These are phyloP conservation scores for Wasmannia auropunctata DNA, from an alignment of 1,140 invertebrate genomes.

Conservation along the genomic window DNA sequence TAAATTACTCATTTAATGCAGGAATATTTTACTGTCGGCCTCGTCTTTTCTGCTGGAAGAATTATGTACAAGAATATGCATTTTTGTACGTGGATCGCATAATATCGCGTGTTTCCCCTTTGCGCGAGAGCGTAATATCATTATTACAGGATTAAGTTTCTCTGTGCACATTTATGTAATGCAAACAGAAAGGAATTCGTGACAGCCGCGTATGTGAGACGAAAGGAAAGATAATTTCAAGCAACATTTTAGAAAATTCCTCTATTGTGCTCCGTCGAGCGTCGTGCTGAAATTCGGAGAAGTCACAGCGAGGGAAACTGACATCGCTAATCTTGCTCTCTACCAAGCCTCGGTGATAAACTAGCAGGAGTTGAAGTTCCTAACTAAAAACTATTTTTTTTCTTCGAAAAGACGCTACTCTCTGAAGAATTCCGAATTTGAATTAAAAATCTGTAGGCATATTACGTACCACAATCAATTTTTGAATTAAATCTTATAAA, in stretches of 20 bases:
- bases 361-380: background rate
- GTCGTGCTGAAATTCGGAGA: background rate
- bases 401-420: background rate
- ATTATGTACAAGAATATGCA: constrained; percentile 14
- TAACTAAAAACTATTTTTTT: background rate
- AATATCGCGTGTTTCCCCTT: constrained; percentile 20
- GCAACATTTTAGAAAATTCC: constrained; percentile 30
- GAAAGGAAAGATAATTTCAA: background rate
- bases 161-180: background rate
- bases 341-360: constrained; percentile 11
- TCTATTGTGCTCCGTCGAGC: background rate
- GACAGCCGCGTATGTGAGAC: background rate
- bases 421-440: background rate
- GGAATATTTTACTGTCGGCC: background rate
- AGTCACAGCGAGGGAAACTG: background rate
- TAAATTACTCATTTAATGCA: background rate
- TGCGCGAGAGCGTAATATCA: constrained; percentile 30
- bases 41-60: constrained; percentile 3
- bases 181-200: constrained; percentile 23
- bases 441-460: background rate
- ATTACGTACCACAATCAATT: no score
- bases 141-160: constrained; percentile 30
- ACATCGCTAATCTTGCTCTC: constrained; percentile 25
- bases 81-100: constrained; percentile 10
- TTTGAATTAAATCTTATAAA: no score